These are phyloP conservation scores for Gadus chalcogrammus DNA, from an alignment of 2,113 vertebrate genomes.

Conservation along the genomic window DNA sequence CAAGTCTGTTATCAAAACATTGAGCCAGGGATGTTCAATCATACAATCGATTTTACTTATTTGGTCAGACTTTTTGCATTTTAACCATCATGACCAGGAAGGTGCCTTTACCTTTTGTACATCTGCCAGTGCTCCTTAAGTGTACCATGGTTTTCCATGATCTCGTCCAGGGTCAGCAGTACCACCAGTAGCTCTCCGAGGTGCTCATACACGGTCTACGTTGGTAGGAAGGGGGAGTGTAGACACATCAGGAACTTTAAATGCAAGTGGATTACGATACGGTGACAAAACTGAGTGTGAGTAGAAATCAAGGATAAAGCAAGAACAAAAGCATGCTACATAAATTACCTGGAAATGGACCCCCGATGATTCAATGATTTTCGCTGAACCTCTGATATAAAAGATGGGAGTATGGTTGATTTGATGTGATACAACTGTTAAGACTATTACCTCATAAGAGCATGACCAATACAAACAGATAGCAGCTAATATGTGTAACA, in stretches of 20 bases:
- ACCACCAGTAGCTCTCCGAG: constrained; percentile 90
- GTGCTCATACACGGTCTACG: constrained; percentile 91
- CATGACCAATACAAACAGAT: not conserved
- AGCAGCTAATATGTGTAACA: too few species aligned
- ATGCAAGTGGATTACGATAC: not conserved
- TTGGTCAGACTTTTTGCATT: too few species aligned
- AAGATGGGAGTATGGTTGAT: constrained; percentile 14
- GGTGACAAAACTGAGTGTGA: not conserved
- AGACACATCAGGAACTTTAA: not conserved
- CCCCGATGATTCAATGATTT: constrained; percentile 94
- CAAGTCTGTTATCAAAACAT: not conserved
- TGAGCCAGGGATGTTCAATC: not conserved
- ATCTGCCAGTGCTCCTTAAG: constrained; percentile 98
- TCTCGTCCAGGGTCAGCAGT: constrained; percentile 93
- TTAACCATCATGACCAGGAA: too few species aligned
- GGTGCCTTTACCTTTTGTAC: constrained; percentile 89
- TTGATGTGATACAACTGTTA: not conserved
- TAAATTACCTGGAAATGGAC: constrained; percentile 93
- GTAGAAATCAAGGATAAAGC: not conserved
- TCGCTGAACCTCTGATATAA: constrained; percentile 81
- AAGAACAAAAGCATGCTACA: not conserved
- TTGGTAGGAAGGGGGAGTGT: constrained; percentile 12
- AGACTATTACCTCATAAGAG: not conserved
- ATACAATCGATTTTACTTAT: too few species aligned
- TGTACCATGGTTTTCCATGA: constrained; percentile 89